Evolutionary conservation across 1,140 invertebrate genomes (phyloP), one percentile per base, ranked within the genome.

Genomic region (Drosophila murphyi): DNA sequence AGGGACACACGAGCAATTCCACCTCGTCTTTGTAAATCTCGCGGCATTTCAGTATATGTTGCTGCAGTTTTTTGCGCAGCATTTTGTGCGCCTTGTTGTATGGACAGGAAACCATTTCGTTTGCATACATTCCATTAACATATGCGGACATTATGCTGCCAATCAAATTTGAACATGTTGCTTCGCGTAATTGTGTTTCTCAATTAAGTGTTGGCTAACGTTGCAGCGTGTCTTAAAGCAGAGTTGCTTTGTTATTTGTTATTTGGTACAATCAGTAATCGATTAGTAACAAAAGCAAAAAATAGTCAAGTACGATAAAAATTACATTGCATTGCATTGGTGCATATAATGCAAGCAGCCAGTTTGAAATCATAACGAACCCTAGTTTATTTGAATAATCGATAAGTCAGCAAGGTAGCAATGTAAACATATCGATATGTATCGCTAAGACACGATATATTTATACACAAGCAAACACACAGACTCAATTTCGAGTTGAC

Each of bases 51-150:
- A 88, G 2, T 10, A 90, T 57, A 32, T 90, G 88, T 31, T 77
- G 80, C 5, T 91, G 89, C 0, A 88, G 54, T 29, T 80, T 80
- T 50, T 82, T 90, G 28, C 88, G 74, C 7, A 89, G 45, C 82
- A 90, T 91, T 50, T 51, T 78, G 45, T 90, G 88, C 6, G 63
- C 59, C 20, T 76, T 83, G 47, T 90, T 88, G 65, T 90, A 90
- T 0, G 88, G 88, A n/a, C 88, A 90, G 2, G 8, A 29, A 0
- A 90, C 78, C 74, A 85, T 74, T 12, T 85, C 80, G 0, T 56
- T 83, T n/a, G 75, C 54, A n/a, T 78, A 47, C 59, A 57, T 65
- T 2, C 28, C 7, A 5, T 67, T 37, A 60, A 77, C 80, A 0
- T 20, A 63, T n/a, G 41, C 5, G 37, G 7, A 56, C 12, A 32